Percentiles rank a stretch among this genome's conserved stretches.
These are phyloP conservation scores for Atopsyche davidsoni DNA, from an alignment of 1,140 invertebrate species.

Conservation along the genomic window DNA sequence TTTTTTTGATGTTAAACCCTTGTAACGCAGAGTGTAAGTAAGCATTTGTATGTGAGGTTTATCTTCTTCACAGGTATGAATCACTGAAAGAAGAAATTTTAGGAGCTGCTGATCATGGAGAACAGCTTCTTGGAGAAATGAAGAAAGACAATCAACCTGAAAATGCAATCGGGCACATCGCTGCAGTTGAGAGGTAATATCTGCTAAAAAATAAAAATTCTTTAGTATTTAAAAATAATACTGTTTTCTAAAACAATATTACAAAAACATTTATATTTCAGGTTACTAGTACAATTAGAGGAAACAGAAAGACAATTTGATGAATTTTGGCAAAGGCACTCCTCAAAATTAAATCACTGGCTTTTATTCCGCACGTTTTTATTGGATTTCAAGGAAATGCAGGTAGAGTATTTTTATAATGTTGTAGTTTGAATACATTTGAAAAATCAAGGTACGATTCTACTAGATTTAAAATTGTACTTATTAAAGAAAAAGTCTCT, in stretches of 20 bases:
- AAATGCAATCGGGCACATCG: slow-evolving; percentile 80
- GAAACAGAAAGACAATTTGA: slow-evolving; percentile 93
- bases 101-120: slow-evolving; percentile 76
- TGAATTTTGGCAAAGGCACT: slow-evolving; percentile 88
- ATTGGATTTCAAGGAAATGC: slow-evolving; percentile 47
- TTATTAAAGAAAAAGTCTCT: too few relatives aligned
- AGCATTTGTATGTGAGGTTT: too few relatives aligned
- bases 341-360: slow-evolving; percentile 80
- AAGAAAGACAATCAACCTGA: slow-evolving; percentile 52
- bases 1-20: too few relatives aligned
- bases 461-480: neutral
- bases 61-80: slow-evolving; percentile 45
- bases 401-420: slow-evolving; percentile 38
- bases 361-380: slow-evolving; percentile 79
- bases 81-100: slow-evolving; percentile 67
- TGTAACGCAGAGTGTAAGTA: too few relatives aligned
- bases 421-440: slow-evolving; percentile 1
- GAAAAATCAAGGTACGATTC: too few relatives aligned
- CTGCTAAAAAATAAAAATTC: slow-evolving; percentile 11
- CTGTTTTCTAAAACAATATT: slow-evolving; percentile 2
- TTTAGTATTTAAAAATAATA: too few relatives aligned
- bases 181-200: slow-evolving; percentile 79
- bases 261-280: slow-evolving; percentile 38
- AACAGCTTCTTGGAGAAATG: slow-evolving; percentile 66
- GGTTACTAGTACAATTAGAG: slow-evolving; percentile 87